Conservation (phyloP, 2,888 invertebrate genomes). For the Dysmachus trigonus region DNA sequence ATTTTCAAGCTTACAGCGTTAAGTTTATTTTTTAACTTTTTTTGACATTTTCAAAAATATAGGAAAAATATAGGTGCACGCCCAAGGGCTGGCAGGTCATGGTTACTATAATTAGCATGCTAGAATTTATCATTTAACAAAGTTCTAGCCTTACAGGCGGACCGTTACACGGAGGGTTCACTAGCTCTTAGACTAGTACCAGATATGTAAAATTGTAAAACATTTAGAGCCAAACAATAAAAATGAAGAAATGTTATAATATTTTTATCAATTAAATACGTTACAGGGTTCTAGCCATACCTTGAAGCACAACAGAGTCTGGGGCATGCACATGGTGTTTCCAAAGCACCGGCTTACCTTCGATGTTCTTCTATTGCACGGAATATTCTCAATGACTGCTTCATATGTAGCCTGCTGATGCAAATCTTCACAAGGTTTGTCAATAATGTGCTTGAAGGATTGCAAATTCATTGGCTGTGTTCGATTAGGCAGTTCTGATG, state of each 20-base stretch:
- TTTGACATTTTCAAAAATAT: too few relatives aligned
- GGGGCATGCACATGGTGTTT: conserved; percentile 85
- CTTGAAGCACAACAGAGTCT: conserved; percentile 86
- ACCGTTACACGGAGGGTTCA: too few relatives aligned
- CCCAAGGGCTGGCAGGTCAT: too few relatives aligned
- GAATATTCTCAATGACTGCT: conserved; percentile 52
- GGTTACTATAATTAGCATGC: too few relatives aligned
- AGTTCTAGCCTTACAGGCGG: too few relatives aligned
- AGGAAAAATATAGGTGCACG: too few relatives aligned
- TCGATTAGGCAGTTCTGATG: conserved; percentile 51
- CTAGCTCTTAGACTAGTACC: too few relatives aligned
- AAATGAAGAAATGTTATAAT: conserved; percentile 36
- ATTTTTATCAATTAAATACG: conserved; percentile 63
- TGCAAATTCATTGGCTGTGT: conserved; percentile 49
- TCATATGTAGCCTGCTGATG: conserved; percentile 47
- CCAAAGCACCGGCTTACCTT: conserved; percentile 75
- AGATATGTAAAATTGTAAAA: too few relatives aligned
- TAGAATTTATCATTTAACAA: too few relatives aligned
- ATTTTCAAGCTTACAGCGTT: too few relatives aligned
- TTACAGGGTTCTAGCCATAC: conserved; percentile 69
- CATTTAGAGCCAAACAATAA: conserved; percentile 40
- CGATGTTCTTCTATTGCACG: conserved; percentile 58
- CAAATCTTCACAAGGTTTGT: conserved; percentile 46
- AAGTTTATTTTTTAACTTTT: too few relatives aligned
- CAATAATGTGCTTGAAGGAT: conserved; percentile 26